Percentiles rank a stretch among this genome's conserved stretches.
Conservation (phyloP, 1,140 invertebrate genomes). For the Luehdorfia chinensis region DNA sequence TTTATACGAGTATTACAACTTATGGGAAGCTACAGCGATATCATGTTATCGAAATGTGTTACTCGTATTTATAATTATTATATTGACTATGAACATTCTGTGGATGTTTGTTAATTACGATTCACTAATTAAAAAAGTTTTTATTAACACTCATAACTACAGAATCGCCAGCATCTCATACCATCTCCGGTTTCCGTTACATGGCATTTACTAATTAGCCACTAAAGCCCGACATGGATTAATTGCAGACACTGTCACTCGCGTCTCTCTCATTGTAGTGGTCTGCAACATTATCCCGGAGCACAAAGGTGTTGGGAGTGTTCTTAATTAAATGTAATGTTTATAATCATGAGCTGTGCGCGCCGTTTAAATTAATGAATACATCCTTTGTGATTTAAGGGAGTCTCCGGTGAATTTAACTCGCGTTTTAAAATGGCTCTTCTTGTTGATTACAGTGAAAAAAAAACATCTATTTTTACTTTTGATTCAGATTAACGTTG, state of each 20-base stretch:
- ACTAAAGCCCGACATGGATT: slow-evolving; percentile 58
- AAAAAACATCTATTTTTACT: not conserved
- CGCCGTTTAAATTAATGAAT: slow-evolving; percentile 15
- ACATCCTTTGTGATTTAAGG: slow-evolving; percentile 16
- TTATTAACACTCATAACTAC: slow-evolving; percentile 26
- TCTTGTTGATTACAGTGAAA: slow-evolving; percentile 13
- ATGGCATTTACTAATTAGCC: slow-evolving; percentile 59
- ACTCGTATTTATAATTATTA: no score
- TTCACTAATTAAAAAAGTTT: no score
- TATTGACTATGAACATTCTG: no score
- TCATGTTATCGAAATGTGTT: no score
- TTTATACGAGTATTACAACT: no score
- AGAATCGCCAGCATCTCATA: slow-evolving; percentile 54
- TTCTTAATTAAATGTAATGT: slow-evolving; percentile 65
- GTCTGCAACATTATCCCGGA: slow-evolving; percentile 45
- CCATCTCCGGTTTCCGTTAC: slow-evolving; percentile 58
- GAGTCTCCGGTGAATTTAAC: not conserved
- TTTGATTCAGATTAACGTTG: not conserved
- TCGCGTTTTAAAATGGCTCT: slow-evolving; percentile 2
- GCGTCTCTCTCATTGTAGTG: slow-evolving; percentile 25
- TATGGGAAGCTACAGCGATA: no score
- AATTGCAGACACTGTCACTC: slow-evolving; percentile 52
- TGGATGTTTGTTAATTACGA: no score
- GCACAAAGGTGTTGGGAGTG: slow-evolving; percentile 42
- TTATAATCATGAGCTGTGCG: slow-evolving; percentile 35